Conservation (phyloP, 1,140 invertebrate genomes). For the Nixonia krombeini region DNA sequence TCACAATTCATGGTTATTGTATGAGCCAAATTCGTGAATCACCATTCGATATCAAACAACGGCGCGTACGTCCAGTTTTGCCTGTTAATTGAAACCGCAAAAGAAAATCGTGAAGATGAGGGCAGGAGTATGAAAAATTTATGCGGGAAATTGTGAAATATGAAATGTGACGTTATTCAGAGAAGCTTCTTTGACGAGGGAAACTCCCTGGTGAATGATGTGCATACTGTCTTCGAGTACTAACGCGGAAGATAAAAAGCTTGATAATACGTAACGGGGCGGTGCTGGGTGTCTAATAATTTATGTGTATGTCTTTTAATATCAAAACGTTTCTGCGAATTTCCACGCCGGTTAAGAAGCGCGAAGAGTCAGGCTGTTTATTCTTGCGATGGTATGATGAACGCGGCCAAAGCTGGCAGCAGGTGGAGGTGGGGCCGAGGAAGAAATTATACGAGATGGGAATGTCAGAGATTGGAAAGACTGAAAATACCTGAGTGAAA, state of each 20-base stretch:
- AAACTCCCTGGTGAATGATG: conserved; percentile 19
- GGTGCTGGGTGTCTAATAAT: conserved; percentile 21
- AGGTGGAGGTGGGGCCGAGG: conserved; percentile 12
- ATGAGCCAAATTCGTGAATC: conserved; percentile 42
- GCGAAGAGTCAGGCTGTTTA: conserved; percentile 24
- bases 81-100: no score
- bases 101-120: no score
- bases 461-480: conserved; percentile 38
- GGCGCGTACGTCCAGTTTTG: no score
- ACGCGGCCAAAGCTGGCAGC: conserved; percentile 15
- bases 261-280: conserved; percentile 21
- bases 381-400: conserved; percentile 18
- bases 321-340: conserved; percentile 18
- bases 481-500: conserved; percentile 36
- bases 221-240: conserved; percentile 11
- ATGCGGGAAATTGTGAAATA: background rate
- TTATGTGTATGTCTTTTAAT: conserved; percentile 28
- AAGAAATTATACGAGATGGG: conserved; percentile 29
- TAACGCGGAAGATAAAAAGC: conserved; percentile 25
- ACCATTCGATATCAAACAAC: conserved; percentile 25
- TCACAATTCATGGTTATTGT: conserved; percentile 47
- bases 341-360: no score
- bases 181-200: conserved; percentile 18
- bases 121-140: no score
- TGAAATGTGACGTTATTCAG: conserved; percentile 13